These are phyloP conservation scores for Hesperia comma DNA, from an alignment of 2,888 invertebrate species.

Conservation along the genomic window DNA sequence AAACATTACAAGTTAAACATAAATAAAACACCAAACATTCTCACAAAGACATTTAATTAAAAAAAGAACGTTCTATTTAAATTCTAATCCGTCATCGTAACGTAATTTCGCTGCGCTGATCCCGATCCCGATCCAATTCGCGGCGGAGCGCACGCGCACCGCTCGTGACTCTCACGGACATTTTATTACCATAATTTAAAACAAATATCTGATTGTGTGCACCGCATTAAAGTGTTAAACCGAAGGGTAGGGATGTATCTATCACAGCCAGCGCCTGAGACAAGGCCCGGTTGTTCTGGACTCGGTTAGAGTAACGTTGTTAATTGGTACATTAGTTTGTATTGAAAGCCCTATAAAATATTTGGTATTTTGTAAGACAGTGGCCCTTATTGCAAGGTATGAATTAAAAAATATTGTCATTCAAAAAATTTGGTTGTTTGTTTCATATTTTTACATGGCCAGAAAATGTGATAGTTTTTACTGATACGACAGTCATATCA, in stretches of 20 bases:
- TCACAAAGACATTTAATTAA: slow-evolving; percentile 4
- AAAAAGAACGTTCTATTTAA: slow-evolving; percentile 28
- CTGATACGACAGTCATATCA: too few species aligned
- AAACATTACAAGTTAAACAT: too few species aligned
- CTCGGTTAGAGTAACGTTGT: slow-evolving; percentile 36
- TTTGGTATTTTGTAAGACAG: too few species aligned
- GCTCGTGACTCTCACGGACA: slow-evolving; percentile 83
- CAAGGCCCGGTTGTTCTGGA: slow-evolving; percentile 41
- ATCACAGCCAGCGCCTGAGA: slow-evolving; percentile 46
- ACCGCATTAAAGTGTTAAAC: slow-evolving; percentile 83
- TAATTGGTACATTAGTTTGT: background rate
- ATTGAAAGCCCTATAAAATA: background rate
- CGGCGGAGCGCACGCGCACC: slow-evolving; percentile 69
- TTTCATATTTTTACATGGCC: too few species aligned
- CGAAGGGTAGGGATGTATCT: slow-evolving; percentile 67
- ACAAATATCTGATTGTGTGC: slow-evolving; percentile 85
- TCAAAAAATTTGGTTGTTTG: too few species aligned
- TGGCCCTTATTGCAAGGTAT: too few species aligned
- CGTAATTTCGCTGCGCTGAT: slow-evolving; percentile 45
- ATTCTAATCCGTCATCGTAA: slow-evolving; percentile 43
- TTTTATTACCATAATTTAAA: slow-evolving; percentile 86
- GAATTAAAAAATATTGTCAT: too few species aligned
- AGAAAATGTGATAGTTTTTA: too few species aligned
- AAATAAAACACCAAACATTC: background rate
- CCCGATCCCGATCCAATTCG: slow-evolving; percentile 69